Base-by-base conservation (phyloP, 2,113 vertebrate genomes). In the Machaerirhynchus nigripectus region DNA sequence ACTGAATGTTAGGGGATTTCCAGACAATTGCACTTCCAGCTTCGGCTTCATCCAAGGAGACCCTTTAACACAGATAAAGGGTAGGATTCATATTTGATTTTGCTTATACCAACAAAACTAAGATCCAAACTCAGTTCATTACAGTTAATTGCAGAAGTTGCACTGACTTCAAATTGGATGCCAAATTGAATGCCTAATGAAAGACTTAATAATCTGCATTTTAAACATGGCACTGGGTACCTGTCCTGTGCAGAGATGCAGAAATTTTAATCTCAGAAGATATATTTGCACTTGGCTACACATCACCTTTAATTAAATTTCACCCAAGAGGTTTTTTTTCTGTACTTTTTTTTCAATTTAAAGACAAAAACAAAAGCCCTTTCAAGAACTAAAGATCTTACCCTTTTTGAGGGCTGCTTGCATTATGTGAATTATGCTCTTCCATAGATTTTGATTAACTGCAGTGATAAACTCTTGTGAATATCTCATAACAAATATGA, bases 191-290 rank as follows among this genome's bases (percentile, higher is more conserved):
- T 94, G n/a, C 61, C 63, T 96, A 94, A 94, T 85, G 71, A 80
- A 87, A 89, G 78, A 47, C 50, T 89, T 91, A 80, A 79, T 93
- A 87, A 91, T 77, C 39, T 77, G 47, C 50, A 88, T 91, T 94
- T 93, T 93, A 90, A 94, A 85, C 46, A 35, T 77, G 63, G 50
- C 70, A 88, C n/a, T 88, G 37, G 23, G 24, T 96, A 93, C 63
- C 90, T 18, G 12, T 91, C 82, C 82, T 90, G 84, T 59, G 84
- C 93, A 94, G 39, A 96, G 75, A 85, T 69, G 91, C 79, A 91
- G 90, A 96, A 93, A 88, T 85, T 94, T 84, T 86, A 88, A 91
- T 95, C 87, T 96, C 71, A 55, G 57, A 95, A 90, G 71, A 39
- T 87, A 59, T 50, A 67, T 83, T 84, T 91, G 75, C 67, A 84